A percentile compares a stretch with the other conserved stretches of the same genome.
Conservation (phyloP, 35 echinoderm and acorn worm genomes). For the Hemicentrotus pulcherrimus region DNA sequence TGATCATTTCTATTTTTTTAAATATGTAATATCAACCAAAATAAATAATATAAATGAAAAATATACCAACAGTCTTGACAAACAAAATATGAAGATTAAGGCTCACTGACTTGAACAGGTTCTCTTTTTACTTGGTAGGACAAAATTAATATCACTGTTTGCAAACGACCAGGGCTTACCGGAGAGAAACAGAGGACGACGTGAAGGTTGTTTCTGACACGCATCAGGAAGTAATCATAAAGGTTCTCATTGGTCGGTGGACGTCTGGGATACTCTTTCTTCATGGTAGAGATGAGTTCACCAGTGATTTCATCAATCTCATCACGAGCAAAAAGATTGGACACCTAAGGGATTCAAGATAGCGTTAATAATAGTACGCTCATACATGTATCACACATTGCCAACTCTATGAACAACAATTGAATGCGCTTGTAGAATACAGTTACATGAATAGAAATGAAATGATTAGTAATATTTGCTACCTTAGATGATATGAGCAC, state of each 20-base stretch:
- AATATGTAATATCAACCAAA: too few species aligned
- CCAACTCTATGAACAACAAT: too few species aligned
- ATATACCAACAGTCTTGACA: too few species aligned
- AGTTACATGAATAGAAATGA: too few species aligned
- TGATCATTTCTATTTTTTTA: too few species aligned
- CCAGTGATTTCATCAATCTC: constrained; percentile 97
- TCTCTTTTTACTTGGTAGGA: neutral
- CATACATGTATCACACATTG: too few species aligned
- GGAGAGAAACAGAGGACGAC: constrained; percentile 96
- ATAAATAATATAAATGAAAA: too few species aligned
- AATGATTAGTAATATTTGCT: too few species aligned
- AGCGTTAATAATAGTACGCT: too few species aligned
- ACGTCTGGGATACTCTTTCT: constrained; percentile 91
- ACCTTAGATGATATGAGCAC: too few species aligned
- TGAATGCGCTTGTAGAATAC: too few species aligned
- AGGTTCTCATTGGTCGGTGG: constrained; percentile 99
- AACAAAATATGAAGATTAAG: too few species aligned
- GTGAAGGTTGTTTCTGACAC: constrained; percentile 84
- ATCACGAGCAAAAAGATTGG: constrained; percentile 94
- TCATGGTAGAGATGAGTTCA: constrained; percentile 89
- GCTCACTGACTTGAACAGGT: neutral
- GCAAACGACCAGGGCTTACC: constrained; percentile 57
- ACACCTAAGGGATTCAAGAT: constrained; percentile 59
- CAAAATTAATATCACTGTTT: neutral
- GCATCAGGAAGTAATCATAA: constrained; percentile 93